Evolutionary conservation across 2,113 vertebrate genomes (phyloP), one percentile per base, ranked within the genome.

Genomic region (Calyptommatus sinebrachiatus): DNA sequence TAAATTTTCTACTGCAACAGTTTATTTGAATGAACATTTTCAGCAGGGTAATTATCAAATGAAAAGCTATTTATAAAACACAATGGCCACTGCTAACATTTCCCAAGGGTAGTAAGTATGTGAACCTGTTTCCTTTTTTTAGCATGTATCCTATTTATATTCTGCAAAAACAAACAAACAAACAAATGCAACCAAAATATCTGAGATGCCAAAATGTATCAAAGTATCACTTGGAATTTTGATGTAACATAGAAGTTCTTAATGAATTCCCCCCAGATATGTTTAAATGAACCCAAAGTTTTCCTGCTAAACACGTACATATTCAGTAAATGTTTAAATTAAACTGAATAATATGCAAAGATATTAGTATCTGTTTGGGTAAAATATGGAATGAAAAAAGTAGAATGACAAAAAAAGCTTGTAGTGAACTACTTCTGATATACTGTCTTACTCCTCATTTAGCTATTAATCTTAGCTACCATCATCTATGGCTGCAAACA

Each of bases 1-100:
- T 62, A 80, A 87, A 63, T 84, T 87, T 88, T 81, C 86, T 41
- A 68, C 31, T 86, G 70, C 69, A 71, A 73, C 26, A 65, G 67
- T 88, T 87, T 77, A 26, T 85, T 79, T 88, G 71, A 89, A 90
- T 71, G 1, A 67, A 70, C 80, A 88, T 85, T 76, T 83, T 72
- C 1, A 69, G 65, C n/a, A 31, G 20, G 60, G 73, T 68, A n/a
- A 73, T 89, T 89, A 84, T 71, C 87, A 75, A 78, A 69, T 66
- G 72, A 5, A 85, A 2, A 0, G 46, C 28, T 80, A 22, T 41
- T 82, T 71, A 63, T 26, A 68, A 83, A 22, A 63, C 8, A 75
- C 78, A 6, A 11, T 81, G 74, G 29, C 12, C 63, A 84, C 7
- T 50, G 65, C 28, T 81, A 73, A 29, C 71, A 18, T 89, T 83